phyloP scores from a whole-genome alignment of 2,113 vertebrate species.

The Erythrocercus mccallii region DNA sequence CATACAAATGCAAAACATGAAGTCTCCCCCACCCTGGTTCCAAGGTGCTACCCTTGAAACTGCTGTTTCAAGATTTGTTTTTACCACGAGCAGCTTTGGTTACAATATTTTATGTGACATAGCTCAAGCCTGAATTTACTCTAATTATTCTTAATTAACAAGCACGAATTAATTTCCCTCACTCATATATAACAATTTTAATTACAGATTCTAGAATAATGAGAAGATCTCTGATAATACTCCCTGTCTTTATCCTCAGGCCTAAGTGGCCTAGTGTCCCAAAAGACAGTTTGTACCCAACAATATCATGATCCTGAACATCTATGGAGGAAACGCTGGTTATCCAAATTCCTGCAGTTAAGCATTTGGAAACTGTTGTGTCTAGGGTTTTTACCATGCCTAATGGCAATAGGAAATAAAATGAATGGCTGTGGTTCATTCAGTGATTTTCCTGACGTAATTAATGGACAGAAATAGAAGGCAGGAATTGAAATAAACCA shows the following conservation, averaged over 20 bases:
- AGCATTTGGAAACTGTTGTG: slow-evolving; percentile 5
- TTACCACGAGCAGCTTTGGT: no score
- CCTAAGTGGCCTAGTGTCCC: neutral
- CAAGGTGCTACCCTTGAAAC: no score
- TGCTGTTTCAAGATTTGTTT: no score
- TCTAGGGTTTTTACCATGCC: neutral
- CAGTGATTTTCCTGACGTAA: slow-evolving; percentile 37
- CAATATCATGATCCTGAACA: neutral
- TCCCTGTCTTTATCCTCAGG: neutral
- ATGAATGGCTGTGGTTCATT: slow-evolving; percentile 27
- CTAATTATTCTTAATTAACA: no score
- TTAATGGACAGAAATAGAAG: slow-evolving; percentile 50
- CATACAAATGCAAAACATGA: no score
- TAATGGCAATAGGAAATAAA: slow-evolving; percentile 43
- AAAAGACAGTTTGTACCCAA: neutral
- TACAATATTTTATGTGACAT: no score
- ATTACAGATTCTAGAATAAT: neutral
- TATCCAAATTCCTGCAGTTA: neutral
- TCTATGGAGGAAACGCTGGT: neutral
- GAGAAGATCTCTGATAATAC: neutral
- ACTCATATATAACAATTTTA: no score
- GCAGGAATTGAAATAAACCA: slow-evolving; percentile 50
- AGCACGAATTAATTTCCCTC: no score
- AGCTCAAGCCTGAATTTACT: no score
- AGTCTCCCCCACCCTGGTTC: no score